A percentile compares a stretch with the other conserved stretches of the same genome.
Evolutionary conservation across 2,113 vertebrate species (phyloP).

Genomic region (Pongo pygmaeus): DNA sequence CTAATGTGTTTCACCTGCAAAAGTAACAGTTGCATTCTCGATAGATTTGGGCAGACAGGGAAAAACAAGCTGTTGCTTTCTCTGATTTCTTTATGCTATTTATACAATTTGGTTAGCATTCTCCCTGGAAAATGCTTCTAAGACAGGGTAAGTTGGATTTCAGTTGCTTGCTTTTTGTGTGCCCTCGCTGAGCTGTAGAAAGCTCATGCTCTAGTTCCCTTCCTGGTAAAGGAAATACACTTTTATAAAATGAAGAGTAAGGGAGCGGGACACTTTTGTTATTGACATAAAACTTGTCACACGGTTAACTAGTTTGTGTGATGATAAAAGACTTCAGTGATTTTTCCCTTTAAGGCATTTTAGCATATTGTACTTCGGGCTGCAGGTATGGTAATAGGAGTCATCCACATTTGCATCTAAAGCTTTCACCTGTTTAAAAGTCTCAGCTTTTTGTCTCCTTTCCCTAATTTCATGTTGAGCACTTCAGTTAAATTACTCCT

Average conservation of each 20-base stretch:
- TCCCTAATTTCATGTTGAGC: neutral
- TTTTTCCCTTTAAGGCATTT: neutral
- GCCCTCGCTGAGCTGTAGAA: neutral
- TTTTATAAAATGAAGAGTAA: neutral
- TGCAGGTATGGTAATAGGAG: neutral
- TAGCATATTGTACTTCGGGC: neutral
- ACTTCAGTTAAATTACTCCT: neutral
- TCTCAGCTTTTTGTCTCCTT: neutral
- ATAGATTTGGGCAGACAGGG: slow-evolving; percentile 13
- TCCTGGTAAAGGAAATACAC: neutral
- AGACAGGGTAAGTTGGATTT: neutral
- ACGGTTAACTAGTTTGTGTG: neutral
- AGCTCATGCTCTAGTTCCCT: neutral
- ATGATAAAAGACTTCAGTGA: neutral
- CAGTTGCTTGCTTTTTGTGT: neutral
- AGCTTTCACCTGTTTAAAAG: neutral
- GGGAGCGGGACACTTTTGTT: neutral
- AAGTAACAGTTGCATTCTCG: slow-evolving; percentile 35
- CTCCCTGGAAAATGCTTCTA: neutral
- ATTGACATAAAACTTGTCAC: neutral
- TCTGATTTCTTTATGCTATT: neutral
- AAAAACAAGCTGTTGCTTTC: neutral
- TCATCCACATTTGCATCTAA: neutral
- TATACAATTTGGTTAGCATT: neutral
- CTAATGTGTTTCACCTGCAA: slow-evolving; percentile 64